Evolutionary conservation across 2,888 invertebrate genomes (phyloP).

Genomic region (Tyria jacobaeae): DNA sequence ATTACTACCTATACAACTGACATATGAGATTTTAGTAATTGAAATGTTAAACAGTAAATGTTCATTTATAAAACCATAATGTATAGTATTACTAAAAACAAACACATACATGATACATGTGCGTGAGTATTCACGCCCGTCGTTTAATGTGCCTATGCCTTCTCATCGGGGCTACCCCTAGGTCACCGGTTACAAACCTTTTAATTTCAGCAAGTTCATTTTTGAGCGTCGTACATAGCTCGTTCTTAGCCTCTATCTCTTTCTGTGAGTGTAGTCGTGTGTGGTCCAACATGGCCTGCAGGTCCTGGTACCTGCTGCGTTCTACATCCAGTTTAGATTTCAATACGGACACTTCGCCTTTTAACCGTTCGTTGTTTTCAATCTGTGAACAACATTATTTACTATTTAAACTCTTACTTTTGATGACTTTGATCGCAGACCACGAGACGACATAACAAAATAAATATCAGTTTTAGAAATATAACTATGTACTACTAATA

Average conservation of each 20-base stretch:
- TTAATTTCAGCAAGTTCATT: conserved; percentile 69
- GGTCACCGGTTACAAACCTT: conserved; percentile 56
- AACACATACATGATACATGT: too few species aligned
- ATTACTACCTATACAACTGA: too few species aligned
- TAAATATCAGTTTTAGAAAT: too few species aligned
- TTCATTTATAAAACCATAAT: too few species aligned
- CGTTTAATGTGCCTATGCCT: too few species aligned
- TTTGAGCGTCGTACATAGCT: conserved; percentile 66
- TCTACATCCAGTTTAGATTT: conserved; percentile 84
- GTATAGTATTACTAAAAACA: too few species aligned
- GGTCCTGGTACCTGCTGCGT: conserved; percentile 76
- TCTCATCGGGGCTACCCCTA: too few species aligned
- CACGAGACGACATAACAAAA: too few species aligned
- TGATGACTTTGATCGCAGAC: not conserved
- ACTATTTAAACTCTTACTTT: not conserved
- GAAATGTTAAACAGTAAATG: too few species aligned
- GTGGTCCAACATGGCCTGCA: conserved; percentile 74
- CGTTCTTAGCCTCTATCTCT: conserved; percentile 63
- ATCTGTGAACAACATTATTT: conserved; percentile 57
- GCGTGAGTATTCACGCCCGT: too few species aligned
- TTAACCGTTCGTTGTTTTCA: conserved; percentile 78
- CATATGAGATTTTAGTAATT: too few species aligned
- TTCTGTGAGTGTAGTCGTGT: conserved; percentile 70
- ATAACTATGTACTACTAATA: too few species aligned
- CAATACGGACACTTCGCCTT: conserved; percentile 82